These are phyloP conservation scores for Empidonax alnorum DNA, from an alignment of 2,113 vertebrate species.

Conservation along the genomic window DNA sequence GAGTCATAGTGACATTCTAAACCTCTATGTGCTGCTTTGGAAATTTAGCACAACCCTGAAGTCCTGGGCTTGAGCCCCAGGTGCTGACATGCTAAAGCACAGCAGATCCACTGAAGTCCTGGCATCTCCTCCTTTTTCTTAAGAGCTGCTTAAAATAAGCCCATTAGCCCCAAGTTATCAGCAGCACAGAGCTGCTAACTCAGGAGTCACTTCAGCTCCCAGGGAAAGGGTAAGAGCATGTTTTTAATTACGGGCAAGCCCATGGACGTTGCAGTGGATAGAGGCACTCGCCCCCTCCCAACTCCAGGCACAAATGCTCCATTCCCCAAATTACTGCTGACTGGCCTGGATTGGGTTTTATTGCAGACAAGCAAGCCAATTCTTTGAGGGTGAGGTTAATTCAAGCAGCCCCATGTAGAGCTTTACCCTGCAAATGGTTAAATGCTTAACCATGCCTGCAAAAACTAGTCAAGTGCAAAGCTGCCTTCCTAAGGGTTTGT, in stretches of 20 bases:
- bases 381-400: background rate
- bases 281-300: background rate
- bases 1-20: background rate
- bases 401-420: background rate
- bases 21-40: background rate
- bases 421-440: background rate
- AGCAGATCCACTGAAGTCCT: background rate
- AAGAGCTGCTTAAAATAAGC: constrained; percentile 69
- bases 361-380: background rate
- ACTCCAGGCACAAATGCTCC: background rate
- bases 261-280: rapidly evolving
- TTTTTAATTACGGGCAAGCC: background rate
- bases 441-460: background rate
- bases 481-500: background rate
- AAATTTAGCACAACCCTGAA: background rate
- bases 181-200: background rate
- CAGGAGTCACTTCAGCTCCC: background rate
- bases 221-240: background rate
- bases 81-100: constrained; percentile 16
- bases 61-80: background rate
- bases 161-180: constrained; percentile 59
- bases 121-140: background rate
- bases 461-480: background rate
- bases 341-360: constrained; percentile 17
- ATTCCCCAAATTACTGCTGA: background rate